A percentile compares a stretch with the other conserved stretches of the same genome.
Evolutionary conservation across 2,113 vertebrate species (phyloP).

Genomic region (Pseudorhombus dupliciocellatus): DNA sequence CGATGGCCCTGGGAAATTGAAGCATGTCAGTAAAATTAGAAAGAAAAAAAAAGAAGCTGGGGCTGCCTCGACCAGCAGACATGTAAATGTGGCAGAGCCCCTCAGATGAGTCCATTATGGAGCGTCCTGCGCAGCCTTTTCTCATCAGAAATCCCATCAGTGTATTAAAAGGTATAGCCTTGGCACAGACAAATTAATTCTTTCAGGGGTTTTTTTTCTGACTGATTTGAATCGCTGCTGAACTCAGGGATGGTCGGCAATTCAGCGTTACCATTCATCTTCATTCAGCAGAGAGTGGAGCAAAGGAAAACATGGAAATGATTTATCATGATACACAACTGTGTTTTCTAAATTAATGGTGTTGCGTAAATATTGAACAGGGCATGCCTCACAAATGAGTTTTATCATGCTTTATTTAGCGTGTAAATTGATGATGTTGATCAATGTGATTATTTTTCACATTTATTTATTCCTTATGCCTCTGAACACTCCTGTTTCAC

Average conservation of each 20-base stretch:
- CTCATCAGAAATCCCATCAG: slow-evolving; percentile 76
- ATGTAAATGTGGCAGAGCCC: slow-evolving; percentile 74
- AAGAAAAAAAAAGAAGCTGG: slow-evolving; percentile 43
- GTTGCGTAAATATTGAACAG: background rate
- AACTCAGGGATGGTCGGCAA: slow-evolving; percentile 41
- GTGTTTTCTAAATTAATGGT: slow-evolving; percentile 2
- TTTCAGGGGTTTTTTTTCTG: slow-evolving; percentile 32
- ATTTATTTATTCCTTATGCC: background rate
- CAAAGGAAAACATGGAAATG: slow-evolving; percentile 3
- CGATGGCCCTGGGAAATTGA: slow-evolving; percentile 77
- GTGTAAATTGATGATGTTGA: background rate
- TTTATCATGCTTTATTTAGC: no score
- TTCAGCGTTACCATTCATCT: slow-evolving; percentile 35
- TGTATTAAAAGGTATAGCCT: slow-evolving; percentile 70
- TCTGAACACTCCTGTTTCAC: background rate
- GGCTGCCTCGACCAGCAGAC: slow-evolving; percentile 56
- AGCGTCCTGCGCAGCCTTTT: slow-evolving; percentile 58
- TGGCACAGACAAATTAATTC: slow-evolving; percentile 63
- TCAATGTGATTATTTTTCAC: background rate
- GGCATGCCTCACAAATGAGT: background rate
- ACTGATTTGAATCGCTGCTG: slow-evolving; percentile 48
- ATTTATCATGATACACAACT: slow-evolving; percentile 9
- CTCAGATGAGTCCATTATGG: slow-evolving; percentile 66
- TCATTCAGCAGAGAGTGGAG: slow-evolving; percentile 15
- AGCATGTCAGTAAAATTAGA: slow-evolving; percentile 81